Evolutionary conservation across 2,888 invertebrate species (phyloP).

Genomic region (Steinernema carpocapsae): DNA sequence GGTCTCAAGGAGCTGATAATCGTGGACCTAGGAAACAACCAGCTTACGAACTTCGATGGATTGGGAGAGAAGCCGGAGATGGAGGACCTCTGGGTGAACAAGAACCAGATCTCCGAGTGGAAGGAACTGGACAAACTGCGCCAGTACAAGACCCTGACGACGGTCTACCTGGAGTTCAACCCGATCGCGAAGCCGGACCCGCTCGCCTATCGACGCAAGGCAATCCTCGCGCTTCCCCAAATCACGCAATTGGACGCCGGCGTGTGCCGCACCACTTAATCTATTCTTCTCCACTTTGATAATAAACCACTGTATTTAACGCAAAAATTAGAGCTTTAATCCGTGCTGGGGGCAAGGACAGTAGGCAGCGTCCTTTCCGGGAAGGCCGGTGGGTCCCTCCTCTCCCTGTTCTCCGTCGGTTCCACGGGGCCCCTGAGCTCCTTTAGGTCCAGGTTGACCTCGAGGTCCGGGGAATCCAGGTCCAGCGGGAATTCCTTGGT

Average conservation of each 20-base stretch:
- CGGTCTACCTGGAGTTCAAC: slow-evolving; percentile 92
- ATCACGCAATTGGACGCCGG: slow-evolving; percentile 92
- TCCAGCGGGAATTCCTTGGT: slow-evolving; percentile 58
- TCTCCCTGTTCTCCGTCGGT: slow-evolving; percentile 55
- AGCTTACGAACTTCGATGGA: slow-evolving; percentile 81
- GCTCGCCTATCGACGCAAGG: slow-evolving; percentile 75
- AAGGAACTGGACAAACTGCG: slow-evolving; percentile 79
- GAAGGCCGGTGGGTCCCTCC: slow-evolving; percentile 53
- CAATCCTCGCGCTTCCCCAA: slow-evolving; percentile 84
- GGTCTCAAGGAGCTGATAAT: slow-evolving; percentile 79
- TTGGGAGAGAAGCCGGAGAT: slow-evolving; percentile 79
- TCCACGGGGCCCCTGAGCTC: slow-evolving; percentile 47
- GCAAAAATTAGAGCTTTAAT: slow-evolving; percentile 7
- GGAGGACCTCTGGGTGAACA: slow-evolving; percentile 94
- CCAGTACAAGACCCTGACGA: slow-evolving; percentile 72
- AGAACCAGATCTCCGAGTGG: slow-evolving; percentile 87
- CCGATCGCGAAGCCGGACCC: slow-evolving; percentile 72
- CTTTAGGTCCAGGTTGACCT: slow-evolving; percentile 51
- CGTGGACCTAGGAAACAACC: slow-evolving; percentile 87
- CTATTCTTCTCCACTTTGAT: not conserved
- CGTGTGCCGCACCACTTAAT: slow-evolving; percentile 40
- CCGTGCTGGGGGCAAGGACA: not conserved
- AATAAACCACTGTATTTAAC: not conserved
- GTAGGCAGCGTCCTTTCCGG: slow-evolving; percentile 44
- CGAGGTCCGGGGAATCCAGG: slow-evolving; percentile 59